phyloP scores from a whole-genome alignment of 2,888 invertebrate species.

The Crioceris asparagi region DNA sequence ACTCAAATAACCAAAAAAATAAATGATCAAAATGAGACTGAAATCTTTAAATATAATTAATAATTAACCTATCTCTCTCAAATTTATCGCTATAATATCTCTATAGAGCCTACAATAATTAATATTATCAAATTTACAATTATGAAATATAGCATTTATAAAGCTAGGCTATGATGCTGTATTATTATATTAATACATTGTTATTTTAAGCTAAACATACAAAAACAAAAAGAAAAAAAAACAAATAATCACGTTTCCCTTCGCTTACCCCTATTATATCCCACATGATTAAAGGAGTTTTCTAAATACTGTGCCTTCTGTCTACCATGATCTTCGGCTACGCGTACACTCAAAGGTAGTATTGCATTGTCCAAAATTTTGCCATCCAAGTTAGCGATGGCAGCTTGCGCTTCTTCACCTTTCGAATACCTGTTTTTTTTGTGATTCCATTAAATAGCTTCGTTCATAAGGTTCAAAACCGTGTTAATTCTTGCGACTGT shows the following conservation, averaged over 20 bases:
- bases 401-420: slow-evolving; percentile 81
- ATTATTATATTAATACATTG: too few species aligned
- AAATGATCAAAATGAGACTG: too few species aligned
- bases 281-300: slow-evolving; percentile 27
- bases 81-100: too few species aligned
- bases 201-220: not conserved
- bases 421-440: slow-evolving; percentile 59
- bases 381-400: slow-evolving; percentile 76
- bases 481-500: too few species aligned
- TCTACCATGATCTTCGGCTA: slow-evolving; percentile 76
- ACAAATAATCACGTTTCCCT: slow-evolving; percentile 14
- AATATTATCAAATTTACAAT: too few species aligned
- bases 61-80: too few species aligned
- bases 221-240: not conserved
- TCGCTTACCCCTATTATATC: slow-evolving; percentile 30
- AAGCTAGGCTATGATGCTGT: too few species aligned
- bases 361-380: slow-evolving; percentile 75
- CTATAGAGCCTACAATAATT: too few species aligned
- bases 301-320: slow-evolving; percentile 56
- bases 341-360: slow-evolving; percentile 66
- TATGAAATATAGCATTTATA: too few species aligned
- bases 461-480: too few species aligned
- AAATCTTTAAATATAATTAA: too few species aligned
- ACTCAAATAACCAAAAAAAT: too few species aligned
- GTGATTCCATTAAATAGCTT: not conserved